Evolutionary conservation across 2,888 invertebrate genomes (phyloP), one percentile per base, ranked within the genome.

Genomic region (Zootermopsis nevadensis): DNA sequence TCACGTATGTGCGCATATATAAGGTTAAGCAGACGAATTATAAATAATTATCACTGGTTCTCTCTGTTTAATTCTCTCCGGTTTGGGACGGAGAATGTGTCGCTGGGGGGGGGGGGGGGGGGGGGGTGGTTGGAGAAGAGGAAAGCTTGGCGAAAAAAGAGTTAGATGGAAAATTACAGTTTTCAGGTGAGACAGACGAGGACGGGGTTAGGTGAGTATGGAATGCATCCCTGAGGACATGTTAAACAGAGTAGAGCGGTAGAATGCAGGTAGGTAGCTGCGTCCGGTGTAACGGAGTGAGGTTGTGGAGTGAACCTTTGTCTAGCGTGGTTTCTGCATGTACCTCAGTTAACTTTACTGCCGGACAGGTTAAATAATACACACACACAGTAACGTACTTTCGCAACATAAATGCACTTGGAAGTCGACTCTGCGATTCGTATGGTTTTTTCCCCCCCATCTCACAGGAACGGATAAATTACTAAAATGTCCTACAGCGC

Each of bases 11-110:
- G 55, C 31, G 77, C 66, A 66, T 35, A 66, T 38, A 66, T 79
- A 79, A 79, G 79, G 77, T 66, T 79, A 79, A 79, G 79, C 53
- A 79, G 60, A 79, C 33, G 79, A 79, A 79, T 79, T 79, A 79
- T 79, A 79, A 79, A 79, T 79, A 79, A 79, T 79, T 79, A 79
- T 79, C 66, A 66, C 79, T 79, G 38, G 79, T 66, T 66, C 38
- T 66, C 38, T 15, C 38, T 31, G 35, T 60, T n/a, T 66, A 79
- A 79, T 79, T 79, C 79, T 79, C 79, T 35, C 79, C 24, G 79
- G 66, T 66, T 66, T 79, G 79, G 66, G 79, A 79, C 79, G 79
- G 31, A 79, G 35, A 35, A 60, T 33, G 79, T n/a, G 30, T 53
- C 35, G 76, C n/a, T 24, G 15, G 66, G 66, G 79, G 77, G 77